These are phyloP conservation scores for Antidorcas marsupialis DNA, from an alignment of 2,113 vertebrate species.

Conservation along the genomic window DNA sequence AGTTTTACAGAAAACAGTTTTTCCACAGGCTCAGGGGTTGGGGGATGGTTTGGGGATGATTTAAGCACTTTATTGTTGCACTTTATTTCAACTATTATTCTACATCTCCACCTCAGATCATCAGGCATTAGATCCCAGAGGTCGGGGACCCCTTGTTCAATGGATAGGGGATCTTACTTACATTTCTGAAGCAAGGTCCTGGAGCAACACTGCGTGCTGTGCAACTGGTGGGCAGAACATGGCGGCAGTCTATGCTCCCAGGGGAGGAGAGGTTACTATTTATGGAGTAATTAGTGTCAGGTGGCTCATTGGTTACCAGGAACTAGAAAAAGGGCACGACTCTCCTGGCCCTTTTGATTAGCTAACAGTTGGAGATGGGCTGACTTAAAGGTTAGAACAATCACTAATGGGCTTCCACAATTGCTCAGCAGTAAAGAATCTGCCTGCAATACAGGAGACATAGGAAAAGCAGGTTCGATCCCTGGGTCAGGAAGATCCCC, in stretches of 20 bases:
- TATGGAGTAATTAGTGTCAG: neutral
- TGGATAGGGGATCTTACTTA: neutral
- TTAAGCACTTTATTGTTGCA: neutral
- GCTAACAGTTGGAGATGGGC: neutral
- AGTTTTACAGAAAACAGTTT: neutral
- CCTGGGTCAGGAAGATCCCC: neutral
- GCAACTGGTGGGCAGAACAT: too few relatives aligned
- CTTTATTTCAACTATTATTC: neutral
- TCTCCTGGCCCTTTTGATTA: neutral
- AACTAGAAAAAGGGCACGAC: neutral
- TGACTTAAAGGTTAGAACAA: neutral
- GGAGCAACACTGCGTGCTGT: fast-evolving
- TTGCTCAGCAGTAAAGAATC: neutral
- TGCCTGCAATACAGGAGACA: neutral
- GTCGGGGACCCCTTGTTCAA: neutral
- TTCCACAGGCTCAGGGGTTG: neutral
- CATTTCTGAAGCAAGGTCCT: neutral
- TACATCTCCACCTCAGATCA: neutral
- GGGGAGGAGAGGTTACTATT: neutral
- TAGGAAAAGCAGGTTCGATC: neutral
- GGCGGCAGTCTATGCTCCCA: neutral
- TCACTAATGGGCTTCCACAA: neutral
- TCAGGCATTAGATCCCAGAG: neutral
- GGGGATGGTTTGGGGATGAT: neutral
- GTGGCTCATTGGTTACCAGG: neutral